These are phyloP conservation scores for Ceuthmochares aereus DNA, from an alignment of 2,113 vertebrate genomes.

Conservation along the genomic window DNA sequence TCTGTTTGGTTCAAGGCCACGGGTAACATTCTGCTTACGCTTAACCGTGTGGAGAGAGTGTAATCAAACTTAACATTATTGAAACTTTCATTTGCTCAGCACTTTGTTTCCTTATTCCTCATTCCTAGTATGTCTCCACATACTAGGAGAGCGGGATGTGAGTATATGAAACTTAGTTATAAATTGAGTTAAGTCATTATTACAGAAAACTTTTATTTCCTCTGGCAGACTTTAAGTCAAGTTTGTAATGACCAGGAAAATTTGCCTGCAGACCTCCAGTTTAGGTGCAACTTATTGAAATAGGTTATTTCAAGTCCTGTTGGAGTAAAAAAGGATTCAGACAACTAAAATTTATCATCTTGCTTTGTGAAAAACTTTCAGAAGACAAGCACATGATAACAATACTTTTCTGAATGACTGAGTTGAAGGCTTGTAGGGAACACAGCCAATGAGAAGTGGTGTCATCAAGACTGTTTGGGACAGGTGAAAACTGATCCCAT, in stretches of 20 bases:
- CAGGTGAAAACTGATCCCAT: not conserved
- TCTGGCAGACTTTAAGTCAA: not conserved
- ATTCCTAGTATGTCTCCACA: not conserved
- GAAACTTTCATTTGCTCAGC: not conserved
- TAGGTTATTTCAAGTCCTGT: slow-evolving; percentile 12
- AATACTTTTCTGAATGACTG: not conserved
- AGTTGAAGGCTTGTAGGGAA: not conserved
- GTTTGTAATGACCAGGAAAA: not conserved
- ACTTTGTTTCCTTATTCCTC: not conserved
- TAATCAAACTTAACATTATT: not conserved
- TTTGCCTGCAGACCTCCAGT: not conserved
- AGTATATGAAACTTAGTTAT: not conserved
- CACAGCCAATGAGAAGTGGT: not conserved
- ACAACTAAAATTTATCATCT: not conserved
- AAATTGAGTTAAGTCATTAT: not conserved
- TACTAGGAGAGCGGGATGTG: slow-evolving; percentile 32
- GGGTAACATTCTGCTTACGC: not conserved
- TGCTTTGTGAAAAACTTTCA: not conserved
- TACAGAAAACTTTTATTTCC: not conserved
- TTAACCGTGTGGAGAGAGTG: not conserved
- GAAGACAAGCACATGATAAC: not conserved
- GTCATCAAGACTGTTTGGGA: not conserved
- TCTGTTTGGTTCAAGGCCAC: not conserved
- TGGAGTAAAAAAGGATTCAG: not conserved
- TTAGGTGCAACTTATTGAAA: not conserved